Evolutionary conservation across 1,140 invertebrate species (phyloP).

Genomic region (Polypedilum pembai): DNA sequence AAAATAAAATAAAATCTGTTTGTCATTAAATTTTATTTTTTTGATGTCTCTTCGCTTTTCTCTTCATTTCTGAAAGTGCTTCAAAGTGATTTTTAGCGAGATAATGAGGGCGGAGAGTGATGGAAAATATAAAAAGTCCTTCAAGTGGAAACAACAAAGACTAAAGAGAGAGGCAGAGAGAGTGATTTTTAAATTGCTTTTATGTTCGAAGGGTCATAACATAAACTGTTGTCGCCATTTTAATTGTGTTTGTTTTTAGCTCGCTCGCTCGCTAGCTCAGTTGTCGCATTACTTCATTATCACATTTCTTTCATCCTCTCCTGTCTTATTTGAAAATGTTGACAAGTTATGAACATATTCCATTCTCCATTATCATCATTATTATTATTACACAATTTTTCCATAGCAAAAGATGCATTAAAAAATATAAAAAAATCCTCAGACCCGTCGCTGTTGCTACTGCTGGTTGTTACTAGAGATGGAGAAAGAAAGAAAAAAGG

Average conservation of each 20-base stretch:
- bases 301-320: neutral
- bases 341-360: neutral
- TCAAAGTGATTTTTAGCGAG: slow-evolving; percentile 10
- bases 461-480: neutral
- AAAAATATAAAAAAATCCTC: neutral
- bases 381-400: slow-evolving; percentile 19
- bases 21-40: slow-evolving; percentile 24
- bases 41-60: slow-evolving; percentile 26
- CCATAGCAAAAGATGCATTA: neutral
- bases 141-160: slow-evolving; percentile 25
- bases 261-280: neutral
- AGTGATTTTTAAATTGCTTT: slow-evolving; percentile 15
- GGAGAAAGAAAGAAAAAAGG: neutral
- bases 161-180: neutral
- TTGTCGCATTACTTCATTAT: slow-evolving; percentile 18
- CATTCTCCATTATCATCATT: neutral
- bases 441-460: too few relatives aligned
- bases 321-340: too few relatives aligned
- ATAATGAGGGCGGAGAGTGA: slow-evolving; percentile 23
- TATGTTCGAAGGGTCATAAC: slow-evolving; percentile 19
- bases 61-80: neutral
- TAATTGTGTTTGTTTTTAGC: slow-evolving; percentile 25
- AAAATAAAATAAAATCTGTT: slow-evolving; percentile 20
- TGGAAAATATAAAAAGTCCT: slow-evolving; percentile 23
- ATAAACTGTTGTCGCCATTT: slow-evolving; percentile 20